Evolutionary conservation across 1,140 invertebrate species (phyloP).

Genomic region (Tenebrio molitor): DNA sequence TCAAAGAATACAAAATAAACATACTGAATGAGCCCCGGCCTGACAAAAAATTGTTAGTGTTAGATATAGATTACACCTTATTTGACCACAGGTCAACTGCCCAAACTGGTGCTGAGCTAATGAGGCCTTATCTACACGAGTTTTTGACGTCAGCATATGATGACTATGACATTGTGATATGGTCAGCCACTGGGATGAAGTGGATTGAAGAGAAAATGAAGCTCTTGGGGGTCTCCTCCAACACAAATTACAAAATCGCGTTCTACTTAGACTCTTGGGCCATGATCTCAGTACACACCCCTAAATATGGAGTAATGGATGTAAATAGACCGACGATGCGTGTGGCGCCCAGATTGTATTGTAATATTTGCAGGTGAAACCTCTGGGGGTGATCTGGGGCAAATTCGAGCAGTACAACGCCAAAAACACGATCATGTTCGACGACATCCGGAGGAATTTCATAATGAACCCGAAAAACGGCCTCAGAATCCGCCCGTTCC

Average conservation of each 20-base stretch:
- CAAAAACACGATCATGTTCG: constrained; percentile 98
- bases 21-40: constrained; percentile 85
- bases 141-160: constrained; percentile 94
- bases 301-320: constrained; percentile 90
- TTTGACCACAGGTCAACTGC: constrained; percentile 95
- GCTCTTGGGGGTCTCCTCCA: constrained; percentile 85
- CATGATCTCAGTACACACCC: constrained; percentile 94
- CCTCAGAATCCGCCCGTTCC: constrained; percentile 90
- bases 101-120: constrained; percentile 89
- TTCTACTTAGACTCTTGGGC: constrained; percentile 93
- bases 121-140: constrained; percentile 96
- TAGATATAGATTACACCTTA: constrained; percentile 98
- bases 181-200: constrained; percentile 98
- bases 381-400: constrained; percentile 96
- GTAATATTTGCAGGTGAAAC: constrained; percentile 84
- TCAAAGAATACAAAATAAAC: constrained; percentile 89
- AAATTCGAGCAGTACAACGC: constrained; percentile 89
- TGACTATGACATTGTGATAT: constrained; percentile 90
- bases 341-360: too few species aligned
- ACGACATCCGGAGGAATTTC: constrained; percentile 97
- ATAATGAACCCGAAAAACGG: constrained; percentile 98
- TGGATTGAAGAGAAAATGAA: constrained; percentile 99
- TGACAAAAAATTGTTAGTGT: constrained; percentile 91
- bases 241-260: constrained; percentile 92
- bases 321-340: constrained; percentile 73